Percentiles rank a stretch among this genome's conserved stretches.
Conservation (phyloP, 2,888 invertebrate genomes). For the Miltochrista miniata region DNA sequence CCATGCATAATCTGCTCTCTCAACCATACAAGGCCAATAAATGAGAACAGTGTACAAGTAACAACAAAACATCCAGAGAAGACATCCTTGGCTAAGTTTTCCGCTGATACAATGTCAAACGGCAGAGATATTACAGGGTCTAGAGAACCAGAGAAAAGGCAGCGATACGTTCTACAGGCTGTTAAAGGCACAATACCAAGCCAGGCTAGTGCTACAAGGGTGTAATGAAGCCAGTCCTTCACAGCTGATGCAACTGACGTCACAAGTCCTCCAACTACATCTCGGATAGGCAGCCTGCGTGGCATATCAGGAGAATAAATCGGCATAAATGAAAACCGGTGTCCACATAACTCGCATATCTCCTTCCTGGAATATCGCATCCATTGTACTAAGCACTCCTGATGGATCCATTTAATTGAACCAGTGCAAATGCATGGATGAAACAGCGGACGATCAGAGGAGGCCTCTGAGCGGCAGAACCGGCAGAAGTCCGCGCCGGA, state of each 20-base stretch:
- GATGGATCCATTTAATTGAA: constrained; percentile 99
- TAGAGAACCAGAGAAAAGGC: constrained; percentile 95
- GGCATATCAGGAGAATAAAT: constrained; percentile 99
- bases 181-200: constrained; percentile 97
- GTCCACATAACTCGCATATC: constrained; percentile 98
- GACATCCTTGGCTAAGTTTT: constrained; percentile 96
- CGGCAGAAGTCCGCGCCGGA: constrained; percentile 96
- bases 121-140: constrained; percentile 94
- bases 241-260: constrained; percentile 96
- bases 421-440: constrained; percentile 99
- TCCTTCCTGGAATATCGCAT: constrained; percentile 99
- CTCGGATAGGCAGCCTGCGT: constrained; percentile 95
- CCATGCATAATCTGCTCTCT: constrained; percentile 99
- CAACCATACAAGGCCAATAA: constrained; percentile 98
- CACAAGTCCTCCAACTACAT: constrained; percentile 95
- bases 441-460: constrained; percentile 95
- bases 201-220: constrained; percentile 98
- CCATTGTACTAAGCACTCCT: constrained; percentile 99
- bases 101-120: constrained; percentile 95
- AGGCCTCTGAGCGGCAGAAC: constrained; percentile 97
- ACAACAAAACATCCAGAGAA: constrained; percentile 99
- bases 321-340: constrained; percentile 98
- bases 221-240: constrained; percentile 98
- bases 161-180: constrained; percentile 97
- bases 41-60: constrained; percentile 96